These are phyloP conservation scores for Passer montanus DNA, from an alignment of 2,113 vertebrate genomes.

Conservation along the genomic window DNA sequence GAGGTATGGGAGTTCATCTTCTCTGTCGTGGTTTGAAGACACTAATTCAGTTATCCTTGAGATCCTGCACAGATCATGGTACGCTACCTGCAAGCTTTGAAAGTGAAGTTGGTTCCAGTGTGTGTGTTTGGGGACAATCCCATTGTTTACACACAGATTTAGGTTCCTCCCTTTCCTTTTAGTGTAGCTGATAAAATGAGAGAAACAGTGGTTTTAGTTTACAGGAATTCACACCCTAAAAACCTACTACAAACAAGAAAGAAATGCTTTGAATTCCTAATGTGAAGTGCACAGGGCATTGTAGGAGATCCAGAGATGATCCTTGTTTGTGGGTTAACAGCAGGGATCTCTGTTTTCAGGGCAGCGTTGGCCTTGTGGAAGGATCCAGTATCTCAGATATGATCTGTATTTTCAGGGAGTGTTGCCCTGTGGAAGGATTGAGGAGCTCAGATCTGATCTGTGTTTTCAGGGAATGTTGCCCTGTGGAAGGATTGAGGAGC, in stretches of 20 bases:
- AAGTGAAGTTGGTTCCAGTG: background rate
- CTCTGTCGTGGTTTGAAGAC: background rate
- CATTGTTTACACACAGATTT: background rate
- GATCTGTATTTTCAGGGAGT: background rate
- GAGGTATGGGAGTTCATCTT: background rate
- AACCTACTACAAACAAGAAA: background rate
- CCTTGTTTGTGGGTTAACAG: background rate
- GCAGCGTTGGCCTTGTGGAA: background rate
- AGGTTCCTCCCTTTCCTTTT: background rate
- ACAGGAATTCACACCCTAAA: background rate
- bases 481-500: no score
- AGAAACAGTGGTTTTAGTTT: background rate
- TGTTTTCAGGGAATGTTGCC: background rate
- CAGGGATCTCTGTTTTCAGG: background rate
- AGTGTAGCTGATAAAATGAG: background rate
- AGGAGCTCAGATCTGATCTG: background rate
- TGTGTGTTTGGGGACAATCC: background rate
- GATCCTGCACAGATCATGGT: no score
- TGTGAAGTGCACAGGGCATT: rapidly evolving
- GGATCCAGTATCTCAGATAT: background rate
- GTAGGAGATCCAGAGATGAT: background rate
- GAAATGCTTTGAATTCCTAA: background rate
- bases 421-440: background rate
- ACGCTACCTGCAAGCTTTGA: background rate
- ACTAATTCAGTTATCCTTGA: background rate